phyloP scores from a whole-genome alignment of 2,888 invertebrate genomes.

The Synergus umbraculus region DNA sequence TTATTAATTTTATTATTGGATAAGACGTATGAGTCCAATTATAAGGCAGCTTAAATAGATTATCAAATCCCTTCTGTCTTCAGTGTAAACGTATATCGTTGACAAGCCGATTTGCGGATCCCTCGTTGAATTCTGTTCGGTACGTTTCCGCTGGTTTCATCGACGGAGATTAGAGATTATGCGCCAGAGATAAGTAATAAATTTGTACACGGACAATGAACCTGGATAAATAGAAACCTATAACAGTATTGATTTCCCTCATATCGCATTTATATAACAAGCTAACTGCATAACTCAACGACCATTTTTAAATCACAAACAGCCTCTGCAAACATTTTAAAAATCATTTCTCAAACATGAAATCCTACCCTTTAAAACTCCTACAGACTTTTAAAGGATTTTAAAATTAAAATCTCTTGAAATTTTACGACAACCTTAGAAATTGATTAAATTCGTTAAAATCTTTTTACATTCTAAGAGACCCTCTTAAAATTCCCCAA shows the following conservation, averaged over 20 bases:
- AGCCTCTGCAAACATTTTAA: background rate
- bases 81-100: background rate
- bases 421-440: no score
- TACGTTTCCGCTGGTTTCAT: conserved; percentile 45
- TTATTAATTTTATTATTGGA: background rate
- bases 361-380: background rate
- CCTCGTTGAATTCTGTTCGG: conserved; percentile 44
- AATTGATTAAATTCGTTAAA: no score
- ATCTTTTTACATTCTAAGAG: no score
- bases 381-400: no score
- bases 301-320: conserved; percentile 10
- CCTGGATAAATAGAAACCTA: conserved; percentile 65
- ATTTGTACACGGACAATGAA: conserved; percentile 72
- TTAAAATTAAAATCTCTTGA: no score
- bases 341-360: background rate
- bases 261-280: conserved; percentile 13
- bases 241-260: conserved; percentile 71
- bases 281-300: background rate
- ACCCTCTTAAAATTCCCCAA: no score
- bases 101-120: conserved; percentile 44
- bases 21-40: background rate
- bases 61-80: conserved; percentile 9
- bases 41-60: background rate
- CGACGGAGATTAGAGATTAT: conserved; percentile 49
- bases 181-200: conserved; percentile 66